Conservation (phyloP, 92 coral and sea anemone genomes). For the Palythoa grandis region DNA sequence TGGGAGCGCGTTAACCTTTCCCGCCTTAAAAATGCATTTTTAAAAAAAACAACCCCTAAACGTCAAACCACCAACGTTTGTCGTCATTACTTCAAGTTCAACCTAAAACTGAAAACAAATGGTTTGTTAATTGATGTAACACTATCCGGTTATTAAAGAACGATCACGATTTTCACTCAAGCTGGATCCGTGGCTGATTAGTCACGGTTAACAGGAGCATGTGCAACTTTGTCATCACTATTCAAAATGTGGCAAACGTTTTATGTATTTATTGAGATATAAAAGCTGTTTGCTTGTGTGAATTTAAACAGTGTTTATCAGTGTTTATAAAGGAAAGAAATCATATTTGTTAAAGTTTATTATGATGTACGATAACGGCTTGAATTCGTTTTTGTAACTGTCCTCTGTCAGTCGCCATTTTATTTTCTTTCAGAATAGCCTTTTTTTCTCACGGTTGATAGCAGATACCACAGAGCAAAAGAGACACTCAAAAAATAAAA, state of each 20-base stretch:
- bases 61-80: too few relatives aligned
- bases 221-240: constrained; percentile 6
- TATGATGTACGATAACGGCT: not conserved
- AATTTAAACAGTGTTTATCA: not conserved
- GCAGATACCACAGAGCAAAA: not conserved
- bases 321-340: not conserved
- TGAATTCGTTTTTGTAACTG: not conserved
- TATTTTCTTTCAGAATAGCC: not conserved
- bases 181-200: too few relatives aligned
- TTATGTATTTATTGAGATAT: constrained; percentile 2
- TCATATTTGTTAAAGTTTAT: not conserved
- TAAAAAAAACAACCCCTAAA: too few relatives aligned
- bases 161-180: too few relatives aligned
- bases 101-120: too few relatives aligned
- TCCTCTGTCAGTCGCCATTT: not conserved
- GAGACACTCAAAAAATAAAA: not conserved
- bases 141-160: too few relatives aligned
- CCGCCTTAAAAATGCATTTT: too few relatives aligned
- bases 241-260: not conserved
- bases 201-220: not conserved
- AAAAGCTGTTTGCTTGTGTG: not conserved
- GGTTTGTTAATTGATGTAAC: too few relatives aligned
- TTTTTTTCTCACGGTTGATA: constrained; percentile 25
- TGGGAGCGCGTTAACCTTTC: too few relatives aligned
- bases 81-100: too few relatives aligned